Evolutionary conservation across 2,888 invertebrate genomes (phyloP), one percentile per base, ranked within the genome.

Genomic region (Crocallis elinguaria): DNA sequence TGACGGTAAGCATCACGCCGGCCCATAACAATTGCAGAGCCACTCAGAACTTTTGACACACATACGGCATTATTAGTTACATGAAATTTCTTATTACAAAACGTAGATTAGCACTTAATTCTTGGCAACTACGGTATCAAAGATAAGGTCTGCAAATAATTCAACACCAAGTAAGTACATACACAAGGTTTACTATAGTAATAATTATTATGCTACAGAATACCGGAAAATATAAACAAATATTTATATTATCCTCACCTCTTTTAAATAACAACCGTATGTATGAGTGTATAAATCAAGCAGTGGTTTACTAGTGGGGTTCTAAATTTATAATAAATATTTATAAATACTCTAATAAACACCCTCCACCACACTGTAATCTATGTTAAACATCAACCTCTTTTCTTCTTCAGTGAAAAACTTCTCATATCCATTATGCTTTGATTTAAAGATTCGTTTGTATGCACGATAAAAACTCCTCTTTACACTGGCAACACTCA

Each of bases 341-440:
- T 4, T 7, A n/a, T n/a, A n/a, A n/a, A n/a, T 9, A 25, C n/a
- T 43, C 62, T 65, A 75, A 62, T 75, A 81, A 57, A 79, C 45
- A 60, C 78, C 84, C 82, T 87, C 88, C 83, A 89, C 88, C 82
- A 81, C 63, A 65, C 64, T 71, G 53, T 60, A 62, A 65, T 84
- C 81, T 61, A 73, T 55, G 58, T 58, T 44, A 60, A 65, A 62
- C 49, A 73, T 69, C 61, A 92, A 94, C 94, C 94, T 94, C 85
- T 93, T 93, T 73, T 96, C 95, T 69, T 95, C 95, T 19, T 95
- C 95, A 1, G 94, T 92, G 32, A 94, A 82, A 77, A 95, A 93
- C 67, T 92, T 90, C 62, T 92, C 89, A 75, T 95, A 96, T 27
- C 94, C 94, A 69, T 86, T 88, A 53, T 81, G 79, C 62, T 91